A percentile compares a stretch with the other conserved stretches of the same genome.
Conservation (phyloP, 2,113 vertebrate species). For the Gobius niger region DNA sequence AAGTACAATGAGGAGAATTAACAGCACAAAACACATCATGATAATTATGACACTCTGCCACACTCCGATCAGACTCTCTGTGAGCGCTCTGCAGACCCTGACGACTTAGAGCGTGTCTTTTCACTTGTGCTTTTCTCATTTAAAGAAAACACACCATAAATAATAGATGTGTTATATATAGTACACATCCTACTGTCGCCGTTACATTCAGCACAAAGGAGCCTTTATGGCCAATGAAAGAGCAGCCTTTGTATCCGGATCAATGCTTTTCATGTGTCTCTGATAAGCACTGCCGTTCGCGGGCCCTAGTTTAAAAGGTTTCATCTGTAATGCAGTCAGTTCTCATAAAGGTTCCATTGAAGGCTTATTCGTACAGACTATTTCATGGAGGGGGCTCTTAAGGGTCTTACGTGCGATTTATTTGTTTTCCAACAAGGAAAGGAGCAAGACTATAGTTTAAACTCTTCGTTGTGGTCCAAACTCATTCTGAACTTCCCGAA, state of each 20-base stretch:
- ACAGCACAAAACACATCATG: too few relatives aligned
- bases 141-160: conserved; percentile 9
- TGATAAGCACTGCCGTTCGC: conserved; percentile 49
- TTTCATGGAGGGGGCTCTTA: too few relatives aligned
- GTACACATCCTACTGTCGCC: conserved; percentile 41
- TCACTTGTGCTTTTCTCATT: conserved; percentile 5
- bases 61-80: neutral
- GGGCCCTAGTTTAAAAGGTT: conserved; percentile 15
- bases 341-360: too few relatives aligned
- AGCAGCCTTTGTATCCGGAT: conserved; percentile 57
- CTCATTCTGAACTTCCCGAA: too few relatives aligned
- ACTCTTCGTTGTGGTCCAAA: too few relatives aligned
- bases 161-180: conserved; percentile 48
- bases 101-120: neutral
- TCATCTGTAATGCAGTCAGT: conserved; percentile 7
- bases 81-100: neutral
- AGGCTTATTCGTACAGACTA: too few relatives aligned
- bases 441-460: too few relatives aligned
- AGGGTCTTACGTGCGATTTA: too few relatives aligned
- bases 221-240: conserved; percentile 58
- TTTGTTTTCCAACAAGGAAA: too few relatives aligned
- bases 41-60: neutral
- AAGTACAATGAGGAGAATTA: too few relatives aligned
- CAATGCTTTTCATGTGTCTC: conserved; percentile 64
- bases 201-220: conserved; percentile 57